A percentile compares a stretch with the other conserved stretches of the same genome.
Evolutionary conservation across 2,888 invertebrate genomes (phyloP).

Genomic region (Corbicula japonica): DNA sequence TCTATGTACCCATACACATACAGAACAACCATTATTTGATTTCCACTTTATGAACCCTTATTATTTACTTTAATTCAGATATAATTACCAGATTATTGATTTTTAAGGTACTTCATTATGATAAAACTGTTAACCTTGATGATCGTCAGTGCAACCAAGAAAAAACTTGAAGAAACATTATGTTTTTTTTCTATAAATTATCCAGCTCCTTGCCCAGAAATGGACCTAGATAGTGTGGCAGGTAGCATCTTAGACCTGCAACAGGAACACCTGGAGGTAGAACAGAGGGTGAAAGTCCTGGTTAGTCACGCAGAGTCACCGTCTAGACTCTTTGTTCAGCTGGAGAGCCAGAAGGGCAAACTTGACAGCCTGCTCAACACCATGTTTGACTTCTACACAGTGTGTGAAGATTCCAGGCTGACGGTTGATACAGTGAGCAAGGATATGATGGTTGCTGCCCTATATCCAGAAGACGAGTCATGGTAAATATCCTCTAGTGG

Average conservation of each 20-base stretch:
- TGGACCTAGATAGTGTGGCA: conserved; percentile 13
- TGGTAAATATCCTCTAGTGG: too few relatives aligned
- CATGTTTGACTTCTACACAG: conserved; percentile 76
- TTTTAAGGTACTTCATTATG: too few relatives aligned
- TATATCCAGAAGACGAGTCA: conserved; percentile 78
- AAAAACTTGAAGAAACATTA: not conserved
- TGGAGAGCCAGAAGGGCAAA: conserved; percentile 58
- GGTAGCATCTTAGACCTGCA: conserved; percentile 15
- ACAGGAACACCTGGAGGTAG: conserved; percentile 43
- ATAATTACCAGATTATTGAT: too few relatives aligned
- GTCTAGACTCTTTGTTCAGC: conserved; percentile 77
- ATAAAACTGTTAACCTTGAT: too few relatives aligned
- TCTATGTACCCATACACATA: too few relatives aligned
- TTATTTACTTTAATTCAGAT: too few relatives aligned
- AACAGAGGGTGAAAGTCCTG: conserved; percentile 64
- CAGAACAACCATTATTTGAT: too few relatives aligned
- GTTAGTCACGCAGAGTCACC: conserved; percentile 74
- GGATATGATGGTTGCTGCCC: conserved; percentile 74
- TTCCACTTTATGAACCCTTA: too few relatives aligned
- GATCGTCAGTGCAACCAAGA: too few relatives aligned
- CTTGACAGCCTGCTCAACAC: conserved; percentile 73
- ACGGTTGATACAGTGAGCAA: conserved; percentile 50
- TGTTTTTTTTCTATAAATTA: too few relatives aligned
- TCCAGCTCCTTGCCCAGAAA: too few relatives aligned
- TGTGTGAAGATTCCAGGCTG: conserved; percentile 53